A percentile compares a stretch with the other conserved stretches of the same genome.
These are phyloP conservation scores for Agonopterix arenella DNA, from an alignment of 2,888 invertebrate genomes.

Conservation along the genomic window DNA sequence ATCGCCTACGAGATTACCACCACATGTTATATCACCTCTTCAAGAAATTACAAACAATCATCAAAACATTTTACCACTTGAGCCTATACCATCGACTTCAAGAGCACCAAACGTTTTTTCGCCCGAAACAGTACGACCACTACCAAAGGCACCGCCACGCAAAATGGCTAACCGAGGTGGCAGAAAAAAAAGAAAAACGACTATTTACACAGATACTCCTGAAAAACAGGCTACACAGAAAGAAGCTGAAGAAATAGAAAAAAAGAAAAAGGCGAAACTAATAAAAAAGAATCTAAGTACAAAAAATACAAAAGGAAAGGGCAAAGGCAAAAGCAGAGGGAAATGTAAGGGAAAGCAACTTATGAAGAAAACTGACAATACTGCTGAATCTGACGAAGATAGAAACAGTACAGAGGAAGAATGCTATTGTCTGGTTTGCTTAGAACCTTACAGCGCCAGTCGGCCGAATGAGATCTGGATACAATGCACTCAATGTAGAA, in stretches of 20 bases:
- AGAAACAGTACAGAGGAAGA: neutral
- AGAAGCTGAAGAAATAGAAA: slow-evolving; percentile 14
- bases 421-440: neutral
- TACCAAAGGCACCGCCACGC: slow-evolving; percentile 14
- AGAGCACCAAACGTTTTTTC: slow-evolving; percentile 10
- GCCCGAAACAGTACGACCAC: slow-evolving; percentile 15
- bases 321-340: too few relatives aligned
- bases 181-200: slow-evolving; percentile 12
- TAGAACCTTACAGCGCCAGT: neutral
- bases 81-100: neutral
- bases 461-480: neutral
- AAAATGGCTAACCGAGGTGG: slow-evolving; percentile 9
- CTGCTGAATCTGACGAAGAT: neutral
- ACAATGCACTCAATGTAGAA: neutral
- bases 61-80: neutral
- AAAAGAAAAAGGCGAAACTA: slow-evolving; percentile 7
- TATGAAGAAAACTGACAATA: slow-evolving; percentile 7
- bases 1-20: neutral
- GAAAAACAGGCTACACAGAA: slow-evolving; percentile 16
- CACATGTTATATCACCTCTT: neutral
- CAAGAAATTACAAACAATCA: neutral
- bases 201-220: too few relatives aligned
- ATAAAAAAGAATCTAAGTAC: neutral
- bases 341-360: slow-evolving; percentile 1
- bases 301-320: neutral